Percentiles rank a stretch among this genome's conserved stretches.
These are phyloP conservation scores for Cyclargus thomasi DNA, from an alignment of 1,140 invertebrate genomes.

Conservation along the genomic window DNA sequence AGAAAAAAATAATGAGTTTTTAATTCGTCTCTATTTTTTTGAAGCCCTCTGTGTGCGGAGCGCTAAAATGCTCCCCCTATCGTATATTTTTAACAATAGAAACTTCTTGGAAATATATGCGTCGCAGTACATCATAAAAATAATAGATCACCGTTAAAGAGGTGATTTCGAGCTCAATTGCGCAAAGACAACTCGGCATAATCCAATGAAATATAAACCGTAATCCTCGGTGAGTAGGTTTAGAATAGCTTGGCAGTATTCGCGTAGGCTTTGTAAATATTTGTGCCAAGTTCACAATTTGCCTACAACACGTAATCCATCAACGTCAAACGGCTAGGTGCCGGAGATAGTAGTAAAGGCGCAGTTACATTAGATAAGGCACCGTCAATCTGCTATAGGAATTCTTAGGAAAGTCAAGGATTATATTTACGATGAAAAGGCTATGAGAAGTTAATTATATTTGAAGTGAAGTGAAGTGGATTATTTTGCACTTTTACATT, in stretches of 20 bases:
- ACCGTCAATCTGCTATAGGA: background rate
- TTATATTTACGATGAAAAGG: too few species aligned
- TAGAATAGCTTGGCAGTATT: background rate
- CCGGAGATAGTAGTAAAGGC: background rate
- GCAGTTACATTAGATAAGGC: background rate
- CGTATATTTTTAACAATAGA: background rate
- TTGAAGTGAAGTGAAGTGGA: too few species aligned
- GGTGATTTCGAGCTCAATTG: background rate
- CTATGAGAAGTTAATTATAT: too few species aligned
- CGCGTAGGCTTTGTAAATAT: background rate
- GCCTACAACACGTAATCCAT: constrained; percentile 2
- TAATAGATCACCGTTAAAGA: constrained; percentile 1
- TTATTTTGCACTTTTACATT: too few species aligned
- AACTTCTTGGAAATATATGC: background rate
- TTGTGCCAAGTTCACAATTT: constrained; percentile 3
- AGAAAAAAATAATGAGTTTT: too few species aligned
- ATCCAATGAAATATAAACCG: background rate
- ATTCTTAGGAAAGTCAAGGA: background rate
- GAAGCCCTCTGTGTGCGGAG: too few species aligned
- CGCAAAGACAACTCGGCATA: background rate
- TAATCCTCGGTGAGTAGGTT: background rate
- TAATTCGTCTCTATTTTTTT: too few species aligned
- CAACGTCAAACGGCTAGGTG: background rate
- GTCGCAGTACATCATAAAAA: background rate
- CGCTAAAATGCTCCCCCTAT: background rate